Conservation (phyloP, 2,888 invertebrate species). For the Drosophila subquinaria region DNA sequence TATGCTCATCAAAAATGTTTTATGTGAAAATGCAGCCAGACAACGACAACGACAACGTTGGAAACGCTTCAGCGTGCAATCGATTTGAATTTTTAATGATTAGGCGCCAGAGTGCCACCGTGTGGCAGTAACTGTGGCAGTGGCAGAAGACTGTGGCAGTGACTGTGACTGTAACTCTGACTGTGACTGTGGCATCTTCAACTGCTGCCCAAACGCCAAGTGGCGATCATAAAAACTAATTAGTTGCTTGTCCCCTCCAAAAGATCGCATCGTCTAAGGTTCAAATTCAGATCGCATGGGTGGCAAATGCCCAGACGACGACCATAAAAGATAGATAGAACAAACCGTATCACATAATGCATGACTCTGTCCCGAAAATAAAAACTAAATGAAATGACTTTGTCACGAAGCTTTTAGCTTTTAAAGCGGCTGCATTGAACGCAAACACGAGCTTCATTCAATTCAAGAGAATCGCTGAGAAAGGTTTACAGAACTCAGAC, state of each 20-base stretch:
- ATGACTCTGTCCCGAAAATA: conserved; percentile 14
- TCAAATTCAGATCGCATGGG: conserved; percentile 53
- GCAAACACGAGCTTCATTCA: neutral
- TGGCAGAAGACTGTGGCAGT: too few species aligned
- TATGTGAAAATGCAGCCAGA: conserved; percentile 64
- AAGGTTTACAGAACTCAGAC: neutral
- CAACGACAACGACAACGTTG: conserved; percentile 18
- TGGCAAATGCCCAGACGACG: conserved; percentile 71
- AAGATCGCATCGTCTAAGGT: conserved; percentile 30
- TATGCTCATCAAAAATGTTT: conserved; percentile 79
- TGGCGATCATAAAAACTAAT: conserved; percentile 76
- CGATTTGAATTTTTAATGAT: conserved; percentile 83
- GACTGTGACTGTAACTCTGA: too few species aligned
- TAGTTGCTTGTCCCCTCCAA: conserved; percentile 65
- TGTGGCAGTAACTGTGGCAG: conserved; percentile 36
- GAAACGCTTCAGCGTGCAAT: conserved; percentile 57
- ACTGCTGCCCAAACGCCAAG: conserved; percentile 42
- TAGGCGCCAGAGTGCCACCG: conserved; percentile 81
- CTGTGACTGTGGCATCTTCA: conserved; percentile 4
- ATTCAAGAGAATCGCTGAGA: conserved; percentile 22
- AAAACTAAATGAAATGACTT: conserved; percentile 65
- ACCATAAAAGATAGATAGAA: conserved; percentile 66
- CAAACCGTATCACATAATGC: conserved; percentile 65
- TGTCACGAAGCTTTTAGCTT: conserved; percentile 80
- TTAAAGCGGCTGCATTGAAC: conserved; percentile 43